A percentile compares a stretch with the other conserved stretches of the same genome.
Conservation (phyloP, 2,797 vertebrate species). For the Carapus acus region DNA sequence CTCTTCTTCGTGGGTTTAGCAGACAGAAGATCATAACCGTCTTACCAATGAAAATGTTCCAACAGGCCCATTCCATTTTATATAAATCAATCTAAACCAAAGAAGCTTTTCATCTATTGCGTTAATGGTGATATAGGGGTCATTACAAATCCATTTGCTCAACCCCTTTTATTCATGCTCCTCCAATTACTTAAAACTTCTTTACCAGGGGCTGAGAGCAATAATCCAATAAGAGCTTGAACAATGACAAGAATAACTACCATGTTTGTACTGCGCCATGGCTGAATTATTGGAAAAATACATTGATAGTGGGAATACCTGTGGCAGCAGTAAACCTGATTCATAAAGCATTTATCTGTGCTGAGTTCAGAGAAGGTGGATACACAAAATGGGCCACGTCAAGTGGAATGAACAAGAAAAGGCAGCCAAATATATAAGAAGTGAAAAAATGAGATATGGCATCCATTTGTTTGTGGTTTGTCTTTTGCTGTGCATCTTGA, state of each 20-base stretch:
- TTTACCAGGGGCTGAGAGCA: slow-evolving; percentile 14
- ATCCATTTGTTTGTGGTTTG: slow-evolving; percentile 5
- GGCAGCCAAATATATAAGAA: neutral
- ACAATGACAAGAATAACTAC: slow-evolving; percentile 9
- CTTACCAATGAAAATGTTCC: neutral
- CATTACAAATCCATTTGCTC: slow-evolving; percentile 9
- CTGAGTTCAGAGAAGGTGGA: neutral
- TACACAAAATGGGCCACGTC: neutral
- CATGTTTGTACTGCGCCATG: slow-evolving; percentile 10
- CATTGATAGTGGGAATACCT: slow-evolving; percentile 7
- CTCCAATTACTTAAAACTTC: slow-evolving; percentile 4
- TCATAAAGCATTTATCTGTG: slow-evolving; percentile 5
- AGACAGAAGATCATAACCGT: neutral
- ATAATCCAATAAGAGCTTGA: slow-evolving; percentile 17
- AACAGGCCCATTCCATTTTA: neutral
- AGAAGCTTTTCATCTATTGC: neutral
- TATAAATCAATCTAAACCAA: neutral
- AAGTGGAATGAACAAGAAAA: slow-evolving; percentile 5
- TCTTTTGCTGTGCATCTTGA: neutral
- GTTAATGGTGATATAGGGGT: slow-evolving; percentile 1
- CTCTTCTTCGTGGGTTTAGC: neutral
- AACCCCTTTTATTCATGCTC: neutral
- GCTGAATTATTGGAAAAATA: neutral
- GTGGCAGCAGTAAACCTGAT: neutral
- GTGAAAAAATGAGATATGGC: neutral